Conservation (phyloP, 1,140 invertebrate genomes). For the Stegodyphus dumicola region DNA sequence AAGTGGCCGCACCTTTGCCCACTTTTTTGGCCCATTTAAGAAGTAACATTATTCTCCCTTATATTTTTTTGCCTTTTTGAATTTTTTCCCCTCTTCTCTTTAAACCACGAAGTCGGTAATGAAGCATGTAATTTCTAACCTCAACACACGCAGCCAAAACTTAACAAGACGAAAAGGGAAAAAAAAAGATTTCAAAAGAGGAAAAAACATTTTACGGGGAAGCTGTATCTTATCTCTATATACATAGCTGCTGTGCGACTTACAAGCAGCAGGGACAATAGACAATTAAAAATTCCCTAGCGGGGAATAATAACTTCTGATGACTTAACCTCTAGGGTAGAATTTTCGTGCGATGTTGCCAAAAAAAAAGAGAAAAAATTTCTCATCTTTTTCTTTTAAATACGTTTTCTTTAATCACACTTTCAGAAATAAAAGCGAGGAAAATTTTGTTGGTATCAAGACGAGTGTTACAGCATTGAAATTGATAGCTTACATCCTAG, state of each 20-base stretch:
- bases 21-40: constrained; percentile 40
- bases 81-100: constrained; percentile 26
- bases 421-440: constrained; percentile 10
- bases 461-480: neutral
- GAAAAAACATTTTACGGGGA: constrained; percentile 14
- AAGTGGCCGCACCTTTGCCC: constrained; percentile 41
- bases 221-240: constrained; percentile 40
- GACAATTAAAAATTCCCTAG: constrained; percentile 58
- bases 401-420: constrained; percentile 42
- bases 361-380: neutral
- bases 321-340: constrained; percentile 53
- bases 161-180: constrained; percentile 27
- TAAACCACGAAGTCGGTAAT: constrained; percentile 58
- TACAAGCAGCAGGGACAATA: constrained; percentile 35
- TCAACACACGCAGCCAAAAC: constrained; percentile 44
- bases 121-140: constrained; percentile 60
- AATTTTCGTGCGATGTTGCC: constrained; percentile 26
- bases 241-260: constrained; percentile 26
- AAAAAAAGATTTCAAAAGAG: constrained; percentile 22
- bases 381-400: constrained; percentile 31
- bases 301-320: constrained; percentile 52
- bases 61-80: constrained; percentile 10
- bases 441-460: neutral
- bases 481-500: neutral
- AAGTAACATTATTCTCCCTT: constrained; percentile 48